A percentile compares a stretch with the other conserved stretches of the same genome.
These are phyloP conservation scores for Cichlasoma orientale DNA, from an alignment of 2,797 vertebrate genomes.

Conservation along the genomic window DNA sequence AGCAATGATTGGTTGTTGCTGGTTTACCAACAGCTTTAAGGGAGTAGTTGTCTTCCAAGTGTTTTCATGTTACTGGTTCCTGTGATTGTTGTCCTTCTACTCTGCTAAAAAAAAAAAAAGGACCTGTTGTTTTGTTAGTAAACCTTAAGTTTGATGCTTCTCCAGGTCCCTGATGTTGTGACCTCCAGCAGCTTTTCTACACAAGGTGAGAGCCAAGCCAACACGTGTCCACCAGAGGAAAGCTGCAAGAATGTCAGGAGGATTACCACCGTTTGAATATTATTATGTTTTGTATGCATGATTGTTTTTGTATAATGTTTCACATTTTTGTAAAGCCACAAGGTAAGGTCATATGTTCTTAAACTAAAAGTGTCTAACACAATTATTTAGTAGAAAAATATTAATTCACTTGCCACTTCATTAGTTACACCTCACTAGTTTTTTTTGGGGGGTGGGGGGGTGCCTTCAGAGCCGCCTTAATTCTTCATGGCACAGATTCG, in stretches of 20 bases:
- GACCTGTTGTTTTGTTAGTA: not conserved
- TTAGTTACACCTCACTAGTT: not conserved
- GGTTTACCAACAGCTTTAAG: not conserved
- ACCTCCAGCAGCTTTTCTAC: constrained; percentile 44
- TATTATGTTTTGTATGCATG: not conserved
- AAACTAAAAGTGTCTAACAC: not conserved
- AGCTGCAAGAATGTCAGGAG: constrained; percentile 42
- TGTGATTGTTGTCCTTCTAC: not conserved
- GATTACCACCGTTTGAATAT: constrained; percentile 70
- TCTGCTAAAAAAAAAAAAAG: not conserved
- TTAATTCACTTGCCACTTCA: not conserved
- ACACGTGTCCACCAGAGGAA: constrained; percentile 22
- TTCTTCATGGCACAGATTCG: too few species aligned
- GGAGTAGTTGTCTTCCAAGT: not conserved
- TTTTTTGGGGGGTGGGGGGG: too few species aligned
- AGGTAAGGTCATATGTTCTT: not conserved
- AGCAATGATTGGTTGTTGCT: not conserved
- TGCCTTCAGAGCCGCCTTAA: too few species aligned
- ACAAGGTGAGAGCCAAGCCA: constrained; percentile 30
- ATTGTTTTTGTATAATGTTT: not conserved
- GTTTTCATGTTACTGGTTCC: not conserved
- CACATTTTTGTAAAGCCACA: not conserved
- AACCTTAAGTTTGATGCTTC: not conserved
- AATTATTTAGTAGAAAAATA: not conserved
- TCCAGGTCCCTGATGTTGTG: constrained; percentile 69